A percentile compares a stretch with the other conserved stretches of the same genome.
Conservation (phyloP, 1,140 invertebrate species). For the Listronotus oregonensis region DNA sequence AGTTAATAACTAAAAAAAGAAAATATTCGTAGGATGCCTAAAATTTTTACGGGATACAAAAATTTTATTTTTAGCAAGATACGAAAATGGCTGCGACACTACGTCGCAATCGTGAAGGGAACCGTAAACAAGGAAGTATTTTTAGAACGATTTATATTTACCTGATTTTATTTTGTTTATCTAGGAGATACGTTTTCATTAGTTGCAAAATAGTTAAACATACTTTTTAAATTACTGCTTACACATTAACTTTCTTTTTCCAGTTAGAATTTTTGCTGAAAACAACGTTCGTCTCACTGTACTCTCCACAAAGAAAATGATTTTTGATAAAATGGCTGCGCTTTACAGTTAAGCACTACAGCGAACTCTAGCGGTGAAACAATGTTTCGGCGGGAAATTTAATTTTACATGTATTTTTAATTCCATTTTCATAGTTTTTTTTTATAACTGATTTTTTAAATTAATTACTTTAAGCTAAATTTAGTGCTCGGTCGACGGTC, state of each 20-base stretch:
- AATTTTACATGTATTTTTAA: too few relatives aligned
- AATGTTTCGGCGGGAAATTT: not conserved
- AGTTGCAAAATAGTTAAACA: slow-evolving; percentile 1
- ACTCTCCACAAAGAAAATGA: slow-evolving; percentile 17
- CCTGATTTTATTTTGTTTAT: slow-evolving; percentile 6
- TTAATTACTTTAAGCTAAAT: too few relatives aligned
- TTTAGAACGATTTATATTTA: not conserved
- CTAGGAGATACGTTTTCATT: not conserved
- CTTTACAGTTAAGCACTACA: not conserved
- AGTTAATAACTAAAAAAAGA: not conserved
- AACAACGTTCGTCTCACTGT: slow-evolving; percentile 10
- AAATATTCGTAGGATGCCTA: not conserved
- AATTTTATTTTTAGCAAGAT: not conserved
- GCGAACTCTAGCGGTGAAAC: not conserved
- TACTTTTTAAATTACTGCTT: slow-evolving; percentile 2
- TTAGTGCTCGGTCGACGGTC: too few relatives aligned
- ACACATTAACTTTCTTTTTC: slow-evolving; percentile 2
- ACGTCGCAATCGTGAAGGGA: slow-evolving; percentile 2
- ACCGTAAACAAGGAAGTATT: slow-evolving; percentile 12
- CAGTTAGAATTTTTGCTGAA: not conserved
- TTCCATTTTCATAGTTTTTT: too few relatives aligned
- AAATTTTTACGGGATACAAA: not conserved
- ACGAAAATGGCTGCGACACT: slow-evolving; percentile 13
- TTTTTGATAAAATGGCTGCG: slow-evolving; percentile 20
- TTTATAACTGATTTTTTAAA: too few relatives aligned